Conservation (phyloP, 2,797 vertebrate genomes). For the Crenichthys baileyi region DNA sequence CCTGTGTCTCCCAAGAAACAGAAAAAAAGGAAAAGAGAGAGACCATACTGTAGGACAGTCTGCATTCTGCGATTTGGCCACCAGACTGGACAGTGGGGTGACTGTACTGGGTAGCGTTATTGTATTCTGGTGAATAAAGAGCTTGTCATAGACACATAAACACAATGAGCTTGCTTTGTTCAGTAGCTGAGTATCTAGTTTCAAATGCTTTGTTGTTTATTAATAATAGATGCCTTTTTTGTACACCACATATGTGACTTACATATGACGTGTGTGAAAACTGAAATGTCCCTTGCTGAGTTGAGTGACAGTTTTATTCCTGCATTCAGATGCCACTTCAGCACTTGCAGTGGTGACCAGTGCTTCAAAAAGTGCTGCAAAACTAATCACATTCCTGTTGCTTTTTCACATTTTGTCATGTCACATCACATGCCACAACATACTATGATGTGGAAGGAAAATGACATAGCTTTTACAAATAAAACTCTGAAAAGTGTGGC, state of each 20-base stretch:
- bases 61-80: slow-evolving; percentile 67
- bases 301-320: not conserved
- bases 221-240: slow-evolving; percentile 12
- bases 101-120: slow-evolving; percentile 75
- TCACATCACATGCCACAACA: not conserved
- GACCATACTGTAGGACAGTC: slow-evolving; percentile 53
- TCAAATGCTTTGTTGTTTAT: slow-evolving; percentile 24
- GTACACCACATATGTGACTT: not conserved
- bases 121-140: slow-evolving; percentile 73
- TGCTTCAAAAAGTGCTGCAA: too few relatives aligned
- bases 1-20: not conserved
- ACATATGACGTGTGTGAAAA: not conserved
- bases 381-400: too few relatives aligned
- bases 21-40: slow-evolving; percentile 34
- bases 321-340: not conserved
- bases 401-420: too few relatives aligned
- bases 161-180: slow-evolving; percentile 57
- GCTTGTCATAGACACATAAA: slow-evolving; percentile 57
- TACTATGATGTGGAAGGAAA: not conserved
- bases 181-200: slow-evolving; percentile 25
- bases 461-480: not conserved
- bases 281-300: not conserved
- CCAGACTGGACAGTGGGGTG: slow-evolving; percentile 65
- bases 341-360: not conserved
- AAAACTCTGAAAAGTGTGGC: not conserved